Evolutionary conservation across 2,888 invertebrate species (phyloP), one percentile per base, ranked within the genome.

Genomic region (Anorthoa munda): DNA sequence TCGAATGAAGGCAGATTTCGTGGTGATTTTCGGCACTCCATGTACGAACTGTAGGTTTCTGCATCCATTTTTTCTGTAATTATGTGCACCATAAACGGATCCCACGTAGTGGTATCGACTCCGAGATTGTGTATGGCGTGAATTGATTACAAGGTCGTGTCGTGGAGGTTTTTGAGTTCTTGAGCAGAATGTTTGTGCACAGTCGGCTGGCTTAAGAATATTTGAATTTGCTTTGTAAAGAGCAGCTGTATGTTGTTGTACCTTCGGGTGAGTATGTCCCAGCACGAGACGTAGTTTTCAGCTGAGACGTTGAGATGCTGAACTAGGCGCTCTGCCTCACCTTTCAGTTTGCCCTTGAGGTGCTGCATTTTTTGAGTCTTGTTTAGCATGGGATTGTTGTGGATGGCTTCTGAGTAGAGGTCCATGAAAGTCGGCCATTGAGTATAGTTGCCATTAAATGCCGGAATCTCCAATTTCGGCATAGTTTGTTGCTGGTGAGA

Each of bases 211-310:
- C 21, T 72, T 55, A 66, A 31, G 4, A 72, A 66, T n/a, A 56
- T 18, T 48, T 72, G 48, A 0, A 66, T 56, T 23, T 67, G 66
- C 26, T 61, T 72, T 15, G 66, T 72, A n/a, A 66, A 72, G 4
- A 72, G 61, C 17, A 46, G 48, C 46, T 39, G 39, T 39, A 39
- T 26, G 26, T 26, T 39, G 39, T 31, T 31, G 31, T 31, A 31
- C 31, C 31, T 31, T 31, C 31, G 39, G 39, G 39, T 39, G 39
- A 39, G 39, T 39, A 39, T 39, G 1, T 9, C 39, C 39, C 39
- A 39, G 39, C 39, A 39, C 9, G 39, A 0, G 39, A 9, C 39
- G 9, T 39, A 39, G 39, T 39, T 39, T 39, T 39, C 39, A 39
- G 39, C 39, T 39, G 39, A 39, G 39, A 39, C 9, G 9, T 39